These are phyloP conservation scores for Tridacna crocea DNA, from an alignment of 2,888 invertebrate species.

Conservation along the genomic window DNA sequence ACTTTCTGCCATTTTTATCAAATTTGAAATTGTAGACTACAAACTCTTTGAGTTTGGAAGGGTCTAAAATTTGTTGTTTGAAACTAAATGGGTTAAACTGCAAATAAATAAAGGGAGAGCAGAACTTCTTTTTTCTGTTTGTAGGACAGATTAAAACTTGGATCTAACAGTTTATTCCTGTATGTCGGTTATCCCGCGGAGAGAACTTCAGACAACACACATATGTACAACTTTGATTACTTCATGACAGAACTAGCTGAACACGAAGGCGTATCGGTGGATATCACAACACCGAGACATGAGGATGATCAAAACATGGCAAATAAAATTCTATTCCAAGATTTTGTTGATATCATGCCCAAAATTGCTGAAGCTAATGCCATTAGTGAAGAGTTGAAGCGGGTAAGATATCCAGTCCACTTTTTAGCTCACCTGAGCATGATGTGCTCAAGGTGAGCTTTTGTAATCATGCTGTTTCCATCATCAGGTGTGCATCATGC, in stretches of 20 bases:
- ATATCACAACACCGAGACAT: constrained; percentile 45
- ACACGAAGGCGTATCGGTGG: constrained; percentile 58
- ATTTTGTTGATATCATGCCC: constrained; percentile 73
- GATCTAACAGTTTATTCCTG: constrained; percentile 72
- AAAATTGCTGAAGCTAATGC: constrained; percentile 75
- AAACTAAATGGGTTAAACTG: too few species aligned
- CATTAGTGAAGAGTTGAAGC: constrained; percentile 74
- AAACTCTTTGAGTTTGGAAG: too few species aligned
- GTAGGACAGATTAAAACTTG: constrained; percentile 75
- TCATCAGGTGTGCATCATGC: too few species aligned
- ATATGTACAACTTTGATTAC: constrained; percentile 70
- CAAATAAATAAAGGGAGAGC: too few species aligned
- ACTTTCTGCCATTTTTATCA: too few species aligned
- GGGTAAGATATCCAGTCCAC: constrained; percentile 54
- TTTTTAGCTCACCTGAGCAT: too few species aligned
- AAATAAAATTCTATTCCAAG: constrained; percentile 67
- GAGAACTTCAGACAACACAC: constrained; percentile 48
- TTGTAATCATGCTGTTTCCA: too few species aligned
- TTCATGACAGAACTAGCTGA: constrained; percentile 76
- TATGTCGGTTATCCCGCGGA: constrained; percentile 70
- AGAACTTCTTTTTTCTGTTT: background rate
- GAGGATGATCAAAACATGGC: constrained; percentile 34
- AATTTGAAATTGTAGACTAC: too few species aligned
- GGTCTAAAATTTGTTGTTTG: too few species aligned
- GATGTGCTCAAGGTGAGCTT: too few species aligned